Evolutionary conservation across 2,888 invertebrate genomes (phyloP).

Genomic region (Cheiracanthium punctorium): DNA sequence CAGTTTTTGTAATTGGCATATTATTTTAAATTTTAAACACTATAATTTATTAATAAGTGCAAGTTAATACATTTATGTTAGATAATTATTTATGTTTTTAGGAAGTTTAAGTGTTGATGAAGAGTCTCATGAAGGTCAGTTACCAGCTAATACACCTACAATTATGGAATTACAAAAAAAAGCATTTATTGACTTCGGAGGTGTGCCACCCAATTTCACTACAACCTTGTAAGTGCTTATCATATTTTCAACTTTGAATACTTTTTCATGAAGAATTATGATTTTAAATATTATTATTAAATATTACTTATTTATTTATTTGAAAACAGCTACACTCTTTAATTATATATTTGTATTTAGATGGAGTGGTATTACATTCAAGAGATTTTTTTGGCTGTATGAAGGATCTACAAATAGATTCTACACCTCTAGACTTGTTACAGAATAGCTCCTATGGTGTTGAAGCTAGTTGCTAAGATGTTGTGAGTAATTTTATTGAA

Average conservation of each 20-base stretch:
- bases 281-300: not conserved
- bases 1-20: too few relatives aligned
- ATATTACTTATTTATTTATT: not conserved
- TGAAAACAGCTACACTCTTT: too few relatives aligned
- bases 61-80: too few relatives aligned
- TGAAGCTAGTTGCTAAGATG: conserved; percentile 62
- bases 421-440: conserved; percentile 57
- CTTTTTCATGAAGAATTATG: too few relatives aligned
- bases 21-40: too few relatives aligned
- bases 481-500: conserved; percentile 29
- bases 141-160: conserved; percentile 55
- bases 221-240: conserved; percentile 68
- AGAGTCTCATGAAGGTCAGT: conserved; percentile 57
- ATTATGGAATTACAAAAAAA: conserved; percentile 53
- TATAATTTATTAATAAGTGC: too few relatives aligned
- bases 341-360: conserved; percentile 31
- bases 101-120: conserved; percentile 62
- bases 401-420: conserved; percentile 69
- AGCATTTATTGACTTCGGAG: conserved; percentile 88
- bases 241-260: too few relatives aligned
- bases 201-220: conserved; percentile 85
- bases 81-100: conserved; percentile 18
- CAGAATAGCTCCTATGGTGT: conserved; percentile 63
- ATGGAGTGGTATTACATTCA: conserved; percentile 65
- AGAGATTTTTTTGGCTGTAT: conserved; percentile 68